Evolutionary conservation across 2,113 vertebrate genomes (phyloP), one percentile per base, ranked within the genome.

Genomic region (Oreotragus oreotragus): DNA sequence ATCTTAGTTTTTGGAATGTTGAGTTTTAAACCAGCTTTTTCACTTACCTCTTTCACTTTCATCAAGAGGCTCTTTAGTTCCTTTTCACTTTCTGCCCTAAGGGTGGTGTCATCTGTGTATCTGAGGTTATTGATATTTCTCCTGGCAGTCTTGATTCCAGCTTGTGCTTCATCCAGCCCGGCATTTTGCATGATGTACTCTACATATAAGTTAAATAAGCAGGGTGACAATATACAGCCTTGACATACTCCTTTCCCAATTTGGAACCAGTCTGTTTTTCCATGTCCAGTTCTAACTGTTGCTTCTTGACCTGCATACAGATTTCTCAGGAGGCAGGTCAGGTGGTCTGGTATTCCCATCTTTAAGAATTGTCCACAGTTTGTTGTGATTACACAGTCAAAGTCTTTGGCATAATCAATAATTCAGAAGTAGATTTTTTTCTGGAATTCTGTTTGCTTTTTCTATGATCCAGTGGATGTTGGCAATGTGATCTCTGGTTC

Each of bases 121-220:
- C 66, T 70, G 66, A 70, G 66, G 66, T 70, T 39, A 39, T 70
- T 39, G 66, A 23, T 70, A 39, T 39, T 39, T 70, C 19, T 39
- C 19, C n/a, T 39, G n/a, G n/a, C 66, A 39, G 2, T 39, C 10
- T 70, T 70, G 10, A 70, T 12, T 70, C 66, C 66, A 70, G 19
- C 66, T 70, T 70, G 10, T 70, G n/a, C 10, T 70, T 39, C 10
- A 70, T 70, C 5, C 66, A 70, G n/a, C 1, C 19, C 0, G 0
- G 19, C n/a, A 39, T 39, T 70, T 70, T 0, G 19, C n/a, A 39
- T 23, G 66, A 70, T 39, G n/a, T 70, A 70, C n/a, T 39, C 19
- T 70, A 4, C 5, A 23, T 36, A 23, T 23, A 70, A 70, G 66
- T 39, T 70, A 70, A 39, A 70, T 39, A 70, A 39, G 66, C 66